A percentile compares a stretch with the other conserved stretches of the same genome.
phyloP scores from a whole-genome alignment of 2,113 vertebrate species.

The Ailuropoda melanoleuca region DNA sequence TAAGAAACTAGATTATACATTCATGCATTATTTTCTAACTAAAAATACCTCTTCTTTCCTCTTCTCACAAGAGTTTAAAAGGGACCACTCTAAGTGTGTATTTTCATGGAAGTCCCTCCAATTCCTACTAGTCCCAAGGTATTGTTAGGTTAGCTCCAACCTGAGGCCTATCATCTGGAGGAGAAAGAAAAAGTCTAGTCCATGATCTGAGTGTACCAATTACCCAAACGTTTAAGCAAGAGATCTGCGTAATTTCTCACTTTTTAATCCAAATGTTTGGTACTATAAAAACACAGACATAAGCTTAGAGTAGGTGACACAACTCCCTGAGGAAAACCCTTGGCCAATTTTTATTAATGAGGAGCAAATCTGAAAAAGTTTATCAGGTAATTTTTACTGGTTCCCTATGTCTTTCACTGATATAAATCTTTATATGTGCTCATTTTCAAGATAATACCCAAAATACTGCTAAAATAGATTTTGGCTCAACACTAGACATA shows the following conservation, averaged over 20 bases:
- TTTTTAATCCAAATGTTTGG: not conserved
- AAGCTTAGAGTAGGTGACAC: not conserved
- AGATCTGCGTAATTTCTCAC: not conserved
- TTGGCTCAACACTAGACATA: not conserved
- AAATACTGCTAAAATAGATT: not conserved
- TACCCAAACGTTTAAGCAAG: not conserved
- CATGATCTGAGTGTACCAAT: not conserved
- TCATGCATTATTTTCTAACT: not conserved
- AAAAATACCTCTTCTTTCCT: not conserved
- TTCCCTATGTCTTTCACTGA: not conserved
- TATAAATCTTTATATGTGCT: not conserved
- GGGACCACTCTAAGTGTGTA: not conserved
- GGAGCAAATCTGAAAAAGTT: not conserved
- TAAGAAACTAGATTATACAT: not conserved
- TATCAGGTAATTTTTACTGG: not conserved
- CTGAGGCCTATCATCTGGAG: not conserved
- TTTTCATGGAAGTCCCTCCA: not conserved
- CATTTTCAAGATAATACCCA: not conserved
- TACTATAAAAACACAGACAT: not conserved
- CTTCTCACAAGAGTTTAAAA: not conserved
- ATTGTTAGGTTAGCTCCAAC: not conserved
- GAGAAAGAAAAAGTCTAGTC: not conserved
- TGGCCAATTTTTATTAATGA: not conserved
- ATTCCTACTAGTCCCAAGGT: not conserved
- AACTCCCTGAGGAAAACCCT: not conserved